Percentiles rank a stretch among this genome's conserved stretches.
These are phyloP conservation scores for Watsonalla cultraria DNA, from an alignment of 2,888 invertebrate species.

Conservation along the genomic window DNA sequence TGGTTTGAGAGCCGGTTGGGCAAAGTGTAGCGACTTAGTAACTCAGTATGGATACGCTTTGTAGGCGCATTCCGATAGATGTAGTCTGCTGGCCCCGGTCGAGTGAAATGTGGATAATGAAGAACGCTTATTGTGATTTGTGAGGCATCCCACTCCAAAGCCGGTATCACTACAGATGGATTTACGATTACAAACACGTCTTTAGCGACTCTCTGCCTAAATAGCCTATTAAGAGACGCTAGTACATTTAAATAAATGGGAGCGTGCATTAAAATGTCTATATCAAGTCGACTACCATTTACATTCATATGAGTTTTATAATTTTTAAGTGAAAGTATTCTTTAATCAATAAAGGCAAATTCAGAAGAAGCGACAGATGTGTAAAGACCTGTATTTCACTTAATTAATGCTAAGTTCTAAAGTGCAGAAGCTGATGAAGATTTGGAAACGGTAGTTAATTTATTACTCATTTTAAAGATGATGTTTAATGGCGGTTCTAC, in stretches of 20 bases:
- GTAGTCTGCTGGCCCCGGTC: constrained; percentile 37
- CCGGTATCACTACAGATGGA: constrained; percentile 24
- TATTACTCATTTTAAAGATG: no score
- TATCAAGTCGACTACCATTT: no score
- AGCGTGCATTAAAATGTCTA: background rate
- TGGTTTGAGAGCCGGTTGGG: constrained; percentile 69
- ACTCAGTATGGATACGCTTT: constrained; percentile 64
- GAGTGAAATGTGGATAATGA: constrained; percentile 73
- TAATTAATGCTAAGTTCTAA: no score
- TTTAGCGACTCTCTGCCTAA: constrained; percentile 25
- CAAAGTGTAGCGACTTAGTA: constrained; percentile 69
- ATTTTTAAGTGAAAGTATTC: no score
- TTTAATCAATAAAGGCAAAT: no score
- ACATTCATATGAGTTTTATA: no score
- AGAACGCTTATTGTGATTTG: constrained; percentile 73
- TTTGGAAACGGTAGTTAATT: no score
- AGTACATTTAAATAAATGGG: background rate
- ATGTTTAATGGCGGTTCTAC: no score
- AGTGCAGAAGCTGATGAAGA: no score
- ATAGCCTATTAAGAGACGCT: constrained; percentile 7
- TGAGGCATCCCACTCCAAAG: constrained; percentile 54
- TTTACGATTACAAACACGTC: constrained; percentile 30
- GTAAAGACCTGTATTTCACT: no score
- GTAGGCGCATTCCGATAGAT: constrained; percentile 75
- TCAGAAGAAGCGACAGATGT: no score